Evolutionary conservation across 2,888 invertebrate species (phyloP), one percentile per base, ranked within the genome.

Genomic region (Habroteleia sp.): DNA sequence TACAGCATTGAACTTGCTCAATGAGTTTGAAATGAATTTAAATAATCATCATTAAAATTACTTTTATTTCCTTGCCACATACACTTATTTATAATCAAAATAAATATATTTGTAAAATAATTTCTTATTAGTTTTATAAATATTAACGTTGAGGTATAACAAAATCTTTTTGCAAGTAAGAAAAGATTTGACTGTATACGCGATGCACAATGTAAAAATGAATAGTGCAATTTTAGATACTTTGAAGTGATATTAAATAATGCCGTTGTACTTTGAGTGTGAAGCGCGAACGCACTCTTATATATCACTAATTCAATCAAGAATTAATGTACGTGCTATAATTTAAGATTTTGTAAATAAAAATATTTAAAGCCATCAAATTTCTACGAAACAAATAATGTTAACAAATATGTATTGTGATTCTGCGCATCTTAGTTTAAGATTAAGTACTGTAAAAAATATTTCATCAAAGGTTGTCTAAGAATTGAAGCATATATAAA

Each of bases 201-300:
- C 33, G 39, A 54, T 42, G 46, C 35, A 44, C 29, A 46, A 29
- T 58, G 50, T 68, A 58, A 35, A 39, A 68, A 56, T n/a, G 48
- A 56, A 20, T 25, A 37, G 72, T 76, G 72, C 76, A 76, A 76
- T 63, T 41, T 42, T 52, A 73, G 48, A 41, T 68, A 76, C 42
- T 52, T 41, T 39, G 31, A 46, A 72, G 72, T 76, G 76, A 76
- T 76, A 73, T 68, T 73, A 68, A 68, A 39, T 56, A 62, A 56
- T 42, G 37, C 29, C 23, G 46, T 42, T 52, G 35, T 33, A 25
- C 11, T 4, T 23, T 17, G 16, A 13, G n/a, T 35, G 35, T 25
- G 35, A 14, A 35, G 17, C 13, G 23, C 10, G 11, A 14, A 16
- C 42, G 25, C 37, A 7, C 2, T 13, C 14, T n/a, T 17, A 37